phyloP scores from a whole-genome alignment of 2,888 invertebrate species.

The Acleris holmiana region DNA sequence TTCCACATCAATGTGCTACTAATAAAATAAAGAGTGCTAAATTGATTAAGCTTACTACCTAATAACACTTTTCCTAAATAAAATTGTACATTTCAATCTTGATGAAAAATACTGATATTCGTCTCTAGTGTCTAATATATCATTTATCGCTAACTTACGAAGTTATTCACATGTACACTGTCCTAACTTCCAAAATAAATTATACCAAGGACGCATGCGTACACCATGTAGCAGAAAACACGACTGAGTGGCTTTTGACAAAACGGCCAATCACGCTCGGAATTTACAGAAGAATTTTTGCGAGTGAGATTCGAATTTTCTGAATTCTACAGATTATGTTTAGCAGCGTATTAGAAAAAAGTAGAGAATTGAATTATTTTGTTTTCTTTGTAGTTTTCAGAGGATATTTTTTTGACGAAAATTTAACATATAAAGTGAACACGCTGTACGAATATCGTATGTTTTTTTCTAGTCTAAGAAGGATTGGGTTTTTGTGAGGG shows the following conservation, averaged over 20 bases:
- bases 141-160: slow-evolving; percentile 8
- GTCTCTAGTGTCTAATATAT: background rate
- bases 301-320: slow-evolving; percentile 3
- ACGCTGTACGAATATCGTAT: too few species aligned
- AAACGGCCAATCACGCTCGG: background rate
- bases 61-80: background rate
- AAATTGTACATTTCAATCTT: background rate
- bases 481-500: too few species aligned
- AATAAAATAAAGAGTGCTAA: too few species aligned
- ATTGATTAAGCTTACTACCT: too few species aligned
- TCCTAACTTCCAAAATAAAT: slow-evolving; percentile 34
- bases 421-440: too few species aligned
- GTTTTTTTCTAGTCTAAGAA: too few species aligned
- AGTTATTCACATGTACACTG: background rate
- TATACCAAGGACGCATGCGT: slow-evolving; percentile 23
- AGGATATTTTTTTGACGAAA: too few species aligned
- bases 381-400: background rate
- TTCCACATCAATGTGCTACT: too few species aligned
- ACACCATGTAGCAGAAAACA: background rate
- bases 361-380: background rate
- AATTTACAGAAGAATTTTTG: slow-evolving; percentile 10
- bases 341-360: background rate
- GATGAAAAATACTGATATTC: background rate
- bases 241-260: background rate
- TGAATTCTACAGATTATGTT: background rate